These are phyloP conservation scores for Lucilia sericata DNA, from an alignment of 1,140 invertebrate species.

Conservation along the genomic window DNA sequence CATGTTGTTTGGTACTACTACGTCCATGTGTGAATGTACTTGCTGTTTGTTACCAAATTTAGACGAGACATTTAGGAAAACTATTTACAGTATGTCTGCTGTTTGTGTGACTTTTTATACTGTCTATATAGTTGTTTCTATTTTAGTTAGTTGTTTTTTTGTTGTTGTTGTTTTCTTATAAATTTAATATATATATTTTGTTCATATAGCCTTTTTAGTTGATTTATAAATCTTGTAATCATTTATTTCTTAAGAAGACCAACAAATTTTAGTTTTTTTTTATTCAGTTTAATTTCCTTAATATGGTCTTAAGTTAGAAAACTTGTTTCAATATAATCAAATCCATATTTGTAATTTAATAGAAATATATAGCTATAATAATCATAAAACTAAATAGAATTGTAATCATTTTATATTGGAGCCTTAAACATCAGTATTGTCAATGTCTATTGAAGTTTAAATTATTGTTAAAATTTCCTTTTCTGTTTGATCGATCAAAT, in stretches of 20 bases:
- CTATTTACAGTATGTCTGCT: constrained; percentile 11
- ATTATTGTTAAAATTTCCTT: no score
- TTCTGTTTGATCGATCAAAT: no score
- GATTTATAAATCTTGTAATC: neutral
- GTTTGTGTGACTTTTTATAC: neutral
- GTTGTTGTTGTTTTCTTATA: neutral
- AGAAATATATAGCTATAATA: neutral
- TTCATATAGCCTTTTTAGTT: neutral
- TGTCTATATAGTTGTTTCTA: neutral
- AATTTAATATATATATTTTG: neutral
- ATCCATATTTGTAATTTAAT: neutral
- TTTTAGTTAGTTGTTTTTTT: neutral
- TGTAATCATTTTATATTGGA: no score
- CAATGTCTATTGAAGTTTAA: no score
- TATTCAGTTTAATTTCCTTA: neutral
- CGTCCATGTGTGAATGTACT: constrained; percentile 3
- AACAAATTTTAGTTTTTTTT: neutral
- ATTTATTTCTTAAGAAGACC: neutral
- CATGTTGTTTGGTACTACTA: neutral
- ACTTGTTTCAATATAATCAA: neutral
- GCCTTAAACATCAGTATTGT: no score
- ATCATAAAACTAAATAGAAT: neutral
- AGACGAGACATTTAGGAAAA: constrained; percentile 29
- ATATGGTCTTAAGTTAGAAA: neutral
- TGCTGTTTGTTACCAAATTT: constrained; percentile 13